A percentile compares a stretch with the other conserved stretches of the same genome.
These are phyloP conservation scores for Corbicula japonica DNA, from an alignment of 2,888 invertebrate genomes.

Conservation along the genomic window DNA sequence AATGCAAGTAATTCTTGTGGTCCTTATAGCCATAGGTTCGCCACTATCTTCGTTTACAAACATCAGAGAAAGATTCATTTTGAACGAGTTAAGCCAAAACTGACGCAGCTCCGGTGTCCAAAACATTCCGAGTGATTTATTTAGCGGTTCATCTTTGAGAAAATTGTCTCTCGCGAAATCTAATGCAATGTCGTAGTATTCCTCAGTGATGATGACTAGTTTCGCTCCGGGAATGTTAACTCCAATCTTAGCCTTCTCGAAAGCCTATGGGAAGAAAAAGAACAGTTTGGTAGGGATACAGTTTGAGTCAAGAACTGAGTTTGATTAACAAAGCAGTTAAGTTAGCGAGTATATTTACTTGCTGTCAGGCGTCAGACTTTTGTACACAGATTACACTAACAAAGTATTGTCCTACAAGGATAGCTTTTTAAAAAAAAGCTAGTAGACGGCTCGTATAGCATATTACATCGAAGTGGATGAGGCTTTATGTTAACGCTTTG, in stretches of 20 bases:
- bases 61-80: slow-evolving; percentile 29
- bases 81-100: slow-evolving; percentile 28
- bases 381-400: not conserved
- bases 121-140: slow-evolving; percentile 8
- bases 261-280: slow-evolving; percentile 1
- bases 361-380: not conserved
- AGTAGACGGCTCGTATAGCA: too few species aligned
- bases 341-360: not conserved
- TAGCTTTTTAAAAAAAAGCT: not conserved
- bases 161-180: slow-evolving; percentile 18
- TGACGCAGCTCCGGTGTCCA: slow-evolving; percentile 3
- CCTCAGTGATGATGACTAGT: slow-evolving; percentile 27
- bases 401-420: not conserved
- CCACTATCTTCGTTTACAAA: slow-evolving; percentile 34
- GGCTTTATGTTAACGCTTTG: too few species aligned
- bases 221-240: slow-evolving; percentile 16
- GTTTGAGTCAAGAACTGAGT: not conserved
- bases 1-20: not conserved
- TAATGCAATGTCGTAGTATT: slow-evolving; percentile 30
- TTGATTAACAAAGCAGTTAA: not conserved
- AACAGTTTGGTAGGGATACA: not conserved
- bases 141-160: slow-evolving; percentile 30
- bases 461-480: too few species aligned
- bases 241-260: slow-evolving; percentile 5
- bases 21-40: slow-evolving; percentile 33